Evolutionary conservation across 1,140 invertebrate genomes (phyloP).

Genomic region (Maniola jurtina): DNA sequence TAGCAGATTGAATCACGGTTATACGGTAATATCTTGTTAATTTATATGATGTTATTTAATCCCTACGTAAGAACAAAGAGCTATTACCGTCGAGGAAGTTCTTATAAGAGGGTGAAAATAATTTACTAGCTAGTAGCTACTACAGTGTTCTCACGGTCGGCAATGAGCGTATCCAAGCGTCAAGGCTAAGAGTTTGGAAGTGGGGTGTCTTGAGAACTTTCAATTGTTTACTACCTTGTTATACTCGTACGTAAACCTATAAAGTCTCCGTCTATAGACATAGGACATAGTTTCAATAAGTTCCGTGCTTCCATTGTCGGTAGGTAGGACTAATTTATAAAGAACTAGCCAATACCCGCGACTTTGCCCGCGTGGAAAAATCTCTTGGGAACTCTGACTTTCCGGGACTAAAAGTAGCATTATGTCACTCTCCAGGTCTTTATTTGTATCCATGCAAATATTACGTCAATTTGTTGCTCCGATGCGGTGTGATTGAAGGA

Average conservation of each 20-base stretch:
- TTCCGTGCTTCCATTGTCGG: too few species aligned
- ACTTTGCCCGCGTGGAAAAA: too few species aligned
- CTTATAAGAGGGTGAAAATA: slow-evolving; percentile 13
- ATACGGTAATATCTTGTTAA: neutral
- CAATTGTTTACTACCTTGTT: slow-evolving; percentile 1
- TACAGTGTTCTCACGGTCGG: slow-evolving; percentile 25
- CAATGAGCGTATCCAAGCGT: slow-evolving; percentile 27
- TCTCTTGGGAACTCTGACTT: too few species aligned
- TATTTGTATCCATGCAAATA: too few species aligned
- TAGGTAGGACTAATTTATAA: too few species aligned
- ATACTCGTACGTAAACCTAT: neutral
- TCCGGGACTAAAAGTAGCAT: too few species aligned
- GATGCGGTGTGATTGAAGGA: too few species aligned
- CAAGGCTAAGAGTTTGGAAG: slow-evolving; percentile 19
- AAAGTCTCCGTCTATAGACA: too few species aligned
- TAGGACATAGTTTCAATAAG: too few species aligned
- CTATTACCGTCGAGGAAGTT: slow-evolving; percentile 12
- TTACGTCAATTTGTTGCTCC: too few species aligned
- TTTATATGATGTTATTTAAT: slow-evolving; percentile 6
- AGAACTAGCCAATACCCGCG: too few species aligned
- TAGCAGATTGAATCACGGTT: neutral
- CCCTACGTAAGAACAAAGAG: slow-evolving; percentile 17
- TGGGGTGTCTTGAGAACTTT: slow-evolving; percentile 17
- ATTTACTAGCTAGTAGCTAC: slow-evolving; percentile 17
- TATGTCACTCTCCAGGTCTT: too few species aligned